Evolutionary conservation across 2,888 invertebrate species (phyloP).

Genomic region (Cerceris rybyensis): DNA sequence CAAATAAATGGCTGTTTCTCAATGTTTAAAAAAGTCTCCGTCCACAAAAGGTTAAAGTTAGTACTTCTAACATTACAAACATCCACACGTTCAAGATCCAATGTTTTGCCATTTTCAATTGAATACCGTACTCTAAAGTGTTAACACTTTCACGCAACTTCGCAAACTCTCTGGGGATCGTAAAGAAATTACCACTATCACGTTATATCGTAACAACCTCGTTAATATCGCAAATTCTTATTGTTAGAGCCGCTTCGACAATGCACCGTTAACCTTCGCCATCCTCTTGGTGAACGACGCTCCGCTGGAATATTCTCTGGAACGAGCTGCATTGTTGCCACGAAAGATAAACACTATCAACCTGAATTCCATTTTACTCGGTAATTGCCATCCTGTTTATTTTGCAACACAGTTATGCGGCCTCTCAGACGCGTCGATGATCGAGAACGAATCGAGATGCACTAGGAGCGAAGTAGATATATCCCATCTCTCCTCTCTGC

Average conservation of each 20-base stretch:
- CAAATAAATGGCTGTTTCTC: too few species aligned
- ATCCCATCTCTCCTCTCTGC: too few species aligned
- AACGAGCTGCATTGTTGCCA: slow-evolving; percentile 58
- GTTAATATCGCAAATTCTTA: slow-evolving; percentile 15
- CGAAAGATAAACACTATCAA: slow-evolving; percentile 59
- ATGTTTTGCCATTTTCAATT: too few species aligned
- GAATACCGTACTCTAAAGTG: too few species aligned
- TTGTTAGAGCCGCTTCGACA: not conserved
- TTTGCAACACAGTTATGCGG: slow-evolving; percentile 32
- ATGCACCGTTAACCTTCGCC: slow-evolving; percentile 22
- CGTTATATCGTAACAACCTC: too few species aligned
- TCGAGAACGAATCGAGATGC: slow-evolving; percentile 20
- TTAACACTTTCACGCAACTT: too few species aligned
- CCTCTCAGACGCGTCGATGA: slow-evolving; percentile 26
- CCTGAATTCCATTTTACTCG: slow-evolving; percentile 64
- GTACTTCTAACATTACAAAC: too few species aligned
- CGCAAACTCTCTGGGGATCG: too few species aligned
- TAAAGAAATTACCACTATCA: too few species aligned
- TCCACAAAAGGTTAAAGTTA: too few species aligned
- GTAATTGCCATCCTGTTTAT: slow-evolving; percentile 58
- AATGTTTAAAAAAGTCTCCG: too few species aligned
- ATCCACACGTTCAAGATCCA: too few species aligned
- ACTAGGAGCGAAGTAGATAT: not conserved
- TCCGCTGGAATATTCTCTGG: slow-evolving; percentile 36
- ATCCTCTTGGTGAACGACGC: slow-evolving; percentile 5